Conservation (phyloP, 1,140 invertebrate genomes). For the Pollicipes pollicipes region DNA sequence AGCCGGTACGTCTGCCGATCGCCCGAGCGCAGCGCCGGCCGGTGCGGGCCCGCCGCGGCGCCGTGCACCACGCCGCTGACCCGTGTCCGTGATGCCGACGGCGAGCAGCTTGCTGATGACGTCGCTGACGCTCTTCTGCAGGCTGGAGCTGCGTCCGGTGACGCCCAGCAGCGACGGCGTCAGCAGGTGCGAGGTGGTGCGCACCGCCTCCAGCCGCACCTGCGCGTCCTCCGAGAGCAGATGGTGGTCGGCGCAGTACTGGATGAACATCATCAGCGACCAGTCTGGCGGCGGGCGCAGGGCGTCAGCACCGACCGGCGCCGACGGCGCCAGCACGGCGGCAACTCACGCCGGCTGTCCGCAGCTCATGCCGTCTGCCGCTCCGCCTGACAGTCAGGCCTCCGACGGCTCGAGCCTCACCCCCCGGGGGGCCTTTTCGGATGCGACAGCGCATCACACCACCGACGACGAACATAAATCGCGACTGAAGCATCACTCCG, state of each 20-base stretch:
- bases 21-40: neutral
- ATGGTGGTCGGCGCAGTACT: slow-evolving; percentile 46
- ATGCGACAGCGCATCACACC: neutral
- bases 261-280: slow-evolving; percentile 7
- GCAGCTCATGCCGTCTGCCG: no score
- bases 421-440: neutral
- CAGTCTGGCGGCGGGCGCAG: neutral
- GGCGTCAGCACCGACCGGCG: neutral
- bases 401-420: no score
- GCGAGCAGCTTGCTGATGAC: slow-evolving; percentile 76
- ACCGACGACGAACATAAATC: no score
- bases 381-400: no score
- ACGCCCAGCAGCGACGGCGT: slow-evolving; percentile 11
- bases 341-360: neutral
- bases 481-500: no score
- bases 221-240: slow-evolving; percentile 80
- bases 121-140: slow-evolving; percentile 47
- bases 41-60: no score
- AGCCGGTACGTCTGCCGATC: no score
- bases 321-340: neutral
- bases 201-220: slow-evolving; percentile 81
- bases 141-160: slow-evolving; percentile 7
- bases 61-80: slow-evolving; percentile 22
- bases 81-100: slow-evolving; percentile 85
- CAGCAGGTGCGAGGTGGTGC: slow-evolving; percentile 43